phyloP scores from a whole-genome alignment of 1,140 invertebrate genomes.

The Cyclargus thomasi region DNA sequence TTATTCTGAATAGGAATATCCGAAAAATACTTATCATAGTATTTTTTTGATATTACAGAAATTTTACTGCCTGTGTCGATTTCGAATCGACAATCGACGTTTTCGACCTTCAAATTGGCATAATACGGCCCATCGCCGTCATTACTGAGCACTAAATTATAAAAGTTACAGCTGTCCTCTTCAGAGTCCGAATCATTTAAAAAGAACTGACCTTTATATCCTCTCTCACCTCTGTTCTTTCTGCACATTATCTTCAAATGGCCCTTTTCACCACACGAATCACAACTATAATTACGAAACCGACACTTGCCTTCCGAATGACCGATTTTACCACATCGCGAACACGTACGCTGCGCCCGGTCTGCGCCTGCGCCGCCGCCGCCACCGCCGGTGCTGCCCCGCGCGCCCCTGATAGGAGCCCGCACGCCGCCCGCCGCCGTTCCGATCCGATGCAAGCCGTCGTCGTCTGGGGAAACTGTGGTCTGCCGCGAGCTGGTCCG shows the following conservation, averaged over 20 bases:
- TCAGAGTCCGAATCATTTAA: constrained; percentile 18
- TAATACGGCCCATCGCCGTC: constrained; percentile 16
- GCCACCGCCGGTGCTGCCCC: background rate
- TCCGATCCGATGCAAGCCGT: constrained; percentile 16
- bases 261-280: constrained; percentile 25
- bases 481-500: background rate
- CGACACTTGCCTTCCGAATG: constrained; percentile 20
- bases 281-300: constrained; percentile 25
- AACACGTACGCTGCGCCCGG: background rate
- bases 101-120: background rate
- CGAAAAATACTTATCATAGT: constrained; percentile 17
- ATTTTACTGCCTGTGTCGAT: constrained; percentile 28
- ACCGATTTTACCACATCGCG: background rate
- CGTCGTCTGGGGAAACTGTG: background rate
- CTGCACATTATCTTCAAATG: constrained; percentile 24
- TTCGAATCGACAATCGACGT: constrained; percentile 15
- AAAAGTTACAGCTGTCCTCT: constrained; percentile 21
- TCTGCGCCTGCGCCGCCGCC: background rate
- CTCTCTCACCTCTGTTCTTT: constrained; percentile 12
- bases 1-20: background rate
- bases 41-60: constrained; percentile 23
- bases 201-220: constrained; percentile 24
- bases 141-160: constrained; percentile 16
- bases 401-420: constrained; percentile 2
- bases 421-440: background rate